phyloP scores from a whole-genome alignment of 1,140 invertebrate genomes.

The Tetramorium alpestre region DNA sequence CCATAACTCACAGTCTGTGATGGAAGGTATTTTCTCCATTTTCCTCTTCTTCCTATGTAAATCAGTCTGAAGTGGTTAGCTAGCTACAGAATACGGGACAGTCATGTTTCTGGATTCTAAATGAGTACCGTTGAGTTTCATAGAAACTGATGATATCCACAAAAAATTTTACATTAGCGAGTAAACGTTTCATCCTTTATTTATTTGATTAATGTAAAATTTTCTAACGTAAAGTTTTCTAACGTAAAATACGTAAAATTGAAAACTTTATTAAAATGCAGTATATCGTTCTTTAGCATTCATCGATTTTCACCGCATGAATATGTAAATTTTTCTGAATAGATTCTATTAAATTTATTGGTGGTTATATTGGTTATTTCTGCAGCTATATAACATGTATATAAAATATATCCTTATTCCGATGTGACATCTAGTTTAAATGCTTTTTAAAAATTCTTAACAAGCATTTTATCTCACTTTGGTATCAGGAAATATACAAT shows the following conservation, averaged over 20 bases:
- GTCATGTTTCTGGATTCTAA: slow-evolving; percentile 41
- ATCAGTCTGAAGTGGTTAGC: slow-evolving; percentile 34
- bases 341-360: neutral
- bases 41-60: slow-evolving; percentile 50
- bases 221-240: neutral
- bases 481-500: slow-evolving; percentile 16
- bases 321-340: slow-evolving; percentile 21
- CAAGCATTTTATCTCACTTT: slow-evolving; percentile 17
- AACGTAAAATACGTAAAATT: neutral
- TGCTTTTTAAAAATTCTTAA: neutral
- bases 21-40: slow-evolving; percentile 35
- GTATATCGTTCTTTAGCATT: neutral
- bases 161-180: slow-evolving; percentile 31
- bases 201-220: slow-evolving; percentile 35
- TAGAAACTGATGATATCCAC: slow-evolving; percentile 12
- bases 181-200: neutral
- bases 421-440: neutral
- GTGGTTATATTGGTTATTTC: neutral
- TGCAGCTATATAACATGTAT: neutral
- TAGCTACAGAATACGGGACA: neutral
- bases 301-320: slow-evolving; percentile 8
- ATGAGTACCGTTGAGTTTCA: slow-evolving; percentile 8
- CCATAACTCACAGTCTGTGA: slow-evolving; percentile 14
- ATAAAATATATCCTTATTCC: neutral
- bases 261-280: slow-evolving; percentile 24